Evolutionary conservation across 2,113 vertebrate genomes (phyloP), one percentile per base, ranked within the genome.

Genomic region (Nothoprocta pentlandii): DNA sequence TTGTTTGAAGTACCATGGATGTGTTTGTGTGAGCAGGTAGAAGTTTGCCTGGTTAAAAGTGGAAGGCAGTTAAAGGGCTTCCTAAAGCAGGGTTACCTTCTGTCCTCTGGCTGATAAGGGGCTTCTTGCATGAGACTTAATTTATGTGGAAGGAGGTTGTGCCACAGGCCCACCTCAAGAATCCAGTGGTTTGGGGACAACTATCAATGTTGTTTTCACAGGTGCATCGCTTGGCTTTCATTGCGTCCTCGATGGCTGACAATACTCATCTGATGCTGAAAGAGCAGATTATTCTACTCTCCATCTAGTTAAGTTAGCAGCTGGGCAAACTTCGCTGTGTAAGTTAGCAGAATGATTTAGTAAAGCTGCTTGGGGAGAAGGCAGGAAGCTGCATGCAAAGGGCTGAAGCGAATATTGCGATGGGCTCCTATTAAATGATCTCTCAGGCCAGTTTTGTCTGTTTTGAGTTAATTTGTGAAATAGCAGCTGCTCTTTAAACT

Each of bases 321-420:
- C 36, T 2, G 9, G 53, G 63, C 49, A 19, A 70, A 58, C 80
- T 93, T 88, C 63, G 25, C 88, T 79, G 77, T 66, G 62, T 73
- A 90, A 92, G 90, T 86, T 51, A 91, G 47, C 7, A 75, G 82
- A 91, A 53, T 44, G 56, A 71, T 58, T 81, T 54, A 66, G 68
- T 42, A 71, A 56, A 66, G 59, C 30, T 34, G 4, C 32, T 46
- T 82, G 61, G 67, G 32, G 74, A 76, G 53, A 76, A 61, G 26
- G 70, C 76, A n/a, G 28, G 51, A 73, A 15, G 5, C 53, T 34
- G 2, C 21, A 15, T 34, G n/a, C 53, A 25, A 76, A 91, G 87
- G 41, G 34, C 64, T 73, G 62, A 80, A 56, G 76, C 34, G 69
- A 53, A 5, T 71, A 30, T 17, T 90, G 46, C 26, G 54, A 23